Percentiles rank a stretch among this genome's conserved stretches.
phyloP scores from a whole-genome alignment of 2,113 vertebrate genomes.

The Desmodus rotundus region DNA sequence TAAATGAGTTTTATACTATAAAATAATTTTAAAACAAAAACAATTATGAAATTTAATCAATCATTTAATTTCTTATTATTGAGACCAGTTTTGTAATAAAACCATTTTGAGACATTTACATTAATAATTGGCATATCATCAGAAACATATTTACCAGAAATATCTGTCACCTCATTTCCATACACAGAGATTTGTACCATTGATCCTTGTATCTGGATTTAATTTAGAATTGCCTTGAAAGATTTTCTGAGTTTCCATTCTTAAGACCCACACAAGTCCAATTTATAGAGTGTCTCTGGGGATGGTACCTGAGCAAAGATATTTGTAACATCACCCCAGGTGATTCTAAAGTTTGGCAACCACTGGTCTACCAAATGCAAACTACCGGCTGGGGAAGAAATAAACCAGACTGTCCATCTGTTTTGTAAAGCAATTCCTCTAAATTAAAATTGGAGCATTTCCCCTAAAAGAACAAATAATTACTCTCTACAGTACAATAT shows the following conservation, averaged over 20 bases:
- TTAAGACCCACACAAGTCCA: neutral
- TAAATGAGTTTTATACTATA: neutral
- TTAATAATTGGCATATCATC: neutral
- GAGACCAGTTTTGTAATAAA: neutral
- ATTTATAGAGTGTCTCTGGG: neutral
- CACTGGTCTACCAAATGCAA: constrained; percentile 2
- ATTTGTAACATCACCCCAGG: neutral
- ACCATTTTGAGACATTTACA: neutral
- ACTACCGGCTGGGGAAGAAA: neutral
- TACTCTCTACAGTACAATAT: neutral
- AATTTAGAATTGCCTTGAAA: neutral
- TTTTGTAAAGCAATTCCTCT: constrained; percentile 1
- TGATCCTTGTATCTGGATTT: neutral
- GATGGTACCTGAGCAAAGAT: neutral
- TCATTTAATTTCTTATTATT: neutral
- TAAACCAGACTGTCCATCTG: neutral
- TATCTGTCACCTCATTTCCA: neutral
- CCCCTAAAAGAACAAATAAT: neutral
- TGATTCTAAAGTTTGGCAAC: neutral
- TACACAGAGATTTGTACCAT: neutral
- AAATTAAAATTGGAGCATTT: neutral
- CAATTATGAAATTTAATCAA: neutral
- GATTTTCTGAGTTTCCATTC: neutral
- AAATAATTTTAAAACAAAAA: constrained; percentile 13
- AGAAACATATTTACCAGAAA: neutral